Evolutionary conservation across 2,113 vertebrate species (phyloP).

Genomic region (Burhinus bistriatus): DNA sequence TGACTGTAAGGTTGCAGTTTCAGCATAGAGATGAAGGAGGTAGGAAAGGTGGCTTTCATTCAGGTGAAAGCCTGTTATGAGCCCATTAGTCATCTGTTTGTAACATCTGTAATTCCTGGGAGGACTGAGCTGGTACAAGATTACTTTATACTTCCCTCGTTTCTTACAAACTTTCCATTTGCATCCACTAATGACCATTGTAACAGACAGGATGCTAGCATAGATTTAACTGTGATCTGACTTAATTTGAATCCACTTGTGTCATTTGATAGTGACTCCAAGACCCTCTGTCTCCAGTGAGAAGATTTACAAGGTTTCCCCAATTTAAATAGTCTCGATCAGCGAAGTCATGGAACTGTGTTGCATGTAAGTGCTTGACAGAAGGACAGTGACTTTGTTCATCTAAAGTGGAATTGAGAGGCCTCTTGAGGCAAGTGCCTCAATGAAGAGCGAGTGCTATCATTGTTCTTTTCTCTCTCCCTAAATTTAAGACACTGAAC

Average conservation of each 20-base stretch:
- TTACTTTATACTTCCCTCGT: not conserved
- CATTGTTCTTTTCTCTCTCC: not conserved
- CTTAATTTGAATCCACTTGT: not conserved
- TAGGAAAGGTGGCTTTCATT: not conserved
- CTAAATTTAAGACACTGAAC: slow-evolving; percentile 16
- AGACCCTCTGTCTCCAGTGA: not conserved
- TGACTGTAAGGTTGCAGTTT: not conserved
- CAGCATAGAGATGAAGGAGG: not conserved
- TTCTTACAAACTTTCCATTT: not conserved
- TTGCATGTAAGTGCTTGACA: not conserved
- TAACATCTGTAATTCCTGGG: not conserved
- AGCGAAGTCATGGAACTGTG: not conserved
- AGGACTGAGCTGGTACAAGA: not conserved
- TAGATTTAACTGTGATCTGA: not conserved
- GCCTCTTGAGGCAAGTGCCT: not conserved
- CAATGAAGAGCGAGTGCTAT: not conserved
- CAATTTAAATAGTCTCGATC: not conserved
- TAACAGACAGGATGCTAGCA: not conserved
- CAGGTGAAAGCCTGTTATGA: not conserved
- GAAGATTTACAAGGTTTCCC: not conserved
- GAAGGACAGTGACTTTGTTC: not conserved
- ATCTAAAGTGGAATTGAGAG: not conserved
- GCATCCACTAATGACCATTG: not conserved
- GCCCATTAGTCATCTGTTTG: not conserved
- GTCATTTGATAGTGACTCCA: not conserved